phyloP scores from a whole-genome alignment of 2,113 vertebrate species.

The Ardeotis arabs region DNA sequence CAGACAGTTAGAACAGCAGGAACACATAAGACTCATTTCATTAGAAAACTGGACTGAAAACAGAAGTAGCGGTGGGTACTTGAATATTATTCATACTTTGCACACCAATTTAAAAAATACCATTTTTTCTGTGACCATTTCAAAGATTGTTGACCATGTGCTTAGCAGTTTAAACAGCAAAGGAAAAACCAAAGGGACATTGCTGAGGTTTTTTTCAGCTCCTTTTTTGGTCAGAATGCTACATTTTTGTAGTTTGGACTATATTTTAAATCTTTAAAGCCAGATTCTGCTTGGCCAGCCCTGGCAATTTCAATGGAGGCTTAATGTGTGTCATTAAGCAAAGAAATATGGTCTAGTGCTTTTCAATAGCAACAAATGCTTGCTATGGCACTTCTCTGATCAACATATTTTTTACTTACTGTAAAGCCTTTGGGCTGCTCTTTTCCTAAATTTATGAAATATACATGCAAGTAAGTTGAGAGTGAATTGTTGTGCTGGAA shows the following conservation, averaged over 20 bases:
- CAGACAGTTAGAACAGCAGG: constrained; percentile 20
- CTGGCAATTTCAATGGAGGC: constrained; percentile 8
- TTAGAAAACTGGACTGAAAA: constrained; percentile 28
- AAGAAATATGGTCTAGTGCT: constrained; percentile 28
- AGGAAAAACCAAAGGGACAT: background rate
- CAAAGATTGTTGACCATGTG: background rate
- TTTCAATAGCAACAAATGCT: constrained; percentile 52
- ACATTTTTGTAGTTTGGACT: background rate
- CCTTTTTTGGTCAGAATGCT: background rate
- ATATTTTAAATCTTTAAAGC: constrained; percentile 17
- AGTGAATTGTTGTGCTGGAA: no score
- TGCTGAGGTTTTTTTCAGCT: background rate
- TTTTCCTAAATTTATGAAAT: background rate
- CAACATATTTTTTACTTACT: constrained; percentile 10
- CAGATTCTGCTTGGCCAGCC: background rate
- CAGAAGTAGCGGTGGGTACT: background rate
- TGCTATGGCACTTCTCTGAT: background rate
- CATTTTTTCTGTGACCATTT: background rate
- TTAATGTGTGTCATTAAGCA: constrained; percentile 44
- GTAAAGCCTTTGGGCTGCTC: background rate
- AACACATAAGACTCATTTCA: constrained; percentile 17
- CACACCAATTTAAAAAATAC: background rate
- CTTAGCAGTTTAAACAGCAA: background rate
- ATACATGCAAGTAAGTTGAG: background rate
- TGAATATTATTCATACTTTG: background rate